Percentiles rank a stretch among this genome's conserved stretches.
Evolutionary conservation across 2,113 vertebrate genomes (phyloP).

Genomic region (Rhinoderma darwinii): DNA sequence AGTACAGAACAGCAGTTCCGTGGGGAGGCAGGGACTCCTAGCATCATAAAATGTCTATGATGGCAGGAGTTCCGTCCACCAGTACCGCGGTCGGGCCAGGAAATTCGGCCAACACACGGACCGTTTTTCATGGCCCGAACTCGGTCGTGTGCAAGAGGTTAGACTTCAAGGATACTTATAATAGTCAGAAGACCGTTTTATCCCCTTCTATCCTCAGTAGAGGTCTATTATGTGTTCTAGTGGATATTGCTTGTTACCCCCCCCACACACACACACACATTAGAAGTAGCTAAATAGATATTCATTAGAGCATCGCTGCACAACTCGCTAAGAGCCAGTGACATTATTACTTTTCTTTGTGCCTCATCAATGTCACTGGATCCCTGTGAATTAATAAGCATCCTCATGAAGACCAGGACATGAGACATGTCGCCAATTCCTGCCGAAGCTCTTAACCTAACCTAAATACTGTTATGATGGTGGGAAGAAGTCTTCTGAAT

Average conservation of each 20-base stretch:
- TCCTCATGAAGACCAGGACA: not conserved
- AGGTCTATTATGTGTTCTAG: not conserved
- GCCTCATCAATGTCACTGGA: conserved; percentile 4
- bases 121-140: too few relatives aligned
- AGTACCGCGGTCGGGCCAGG: too few relatives aligned
- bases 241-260: not conserved
- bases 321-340: not conserved
- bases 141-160: too few relatives aligned
- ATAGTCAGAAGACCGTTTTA: not conserved
- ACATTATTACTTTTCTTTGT: not conserved
- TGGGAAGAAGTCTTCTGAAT: not conserved
- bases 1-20: too few relatives aligned
- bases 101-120: too few relatives aligned
- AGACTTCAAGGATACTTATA: too few relatives aligned
- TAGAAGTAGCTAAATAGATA: not conserved
- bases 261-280: too few relatives aligned
- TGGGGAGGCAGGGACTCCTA: too few relatives aligned
- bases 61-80: too few relatives aligned
- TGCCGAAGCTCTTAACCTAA: not conserved
- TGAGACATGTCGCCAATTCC: not conserved
- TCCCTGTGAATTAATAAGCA: not conserved
- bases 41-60: too few relatives aligned
- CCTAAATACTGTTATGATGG: not conserved
- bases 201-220: not conserved
- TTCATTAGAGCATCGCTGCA: not conserved